Percentiles rank a stretch among this genome's conserved stretches.
These are phyloP conservation scores for Drosophila putrida DNA, from an alignment of 2,888 invertebrate genomes.

Conservation along the genomic window DNA sequence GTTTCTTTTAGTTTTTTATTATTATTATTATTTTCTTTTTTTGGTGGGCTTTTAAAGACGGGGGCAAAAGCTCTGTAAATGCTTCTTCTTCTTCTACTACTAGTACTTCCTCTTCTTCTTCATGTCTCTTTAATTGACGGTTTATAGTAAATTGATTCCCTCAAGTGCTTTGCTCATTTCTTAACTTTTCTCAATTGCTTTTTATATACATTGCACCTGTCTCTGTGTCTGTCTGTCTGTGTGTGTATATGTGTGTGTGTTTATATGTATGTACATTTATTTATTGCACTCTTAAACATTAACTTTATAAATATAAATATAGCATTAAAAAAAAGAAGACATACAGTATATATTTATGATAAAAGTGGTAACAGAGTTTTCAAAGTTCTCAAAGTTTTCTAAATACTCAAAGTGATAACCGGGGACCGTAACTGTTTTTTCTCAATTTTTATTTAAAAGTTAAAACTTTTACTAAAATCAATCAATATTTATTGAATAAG, in stretches of 20 bases:
- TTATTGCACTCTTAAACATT: conserved; percentile 75
- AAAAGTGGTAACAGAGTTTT: conserved; percentile 6
- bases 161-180: conserved; percentile 15
- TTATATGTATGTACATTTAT: conserved; percentile 59
- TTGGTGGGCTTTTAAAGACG: no score
- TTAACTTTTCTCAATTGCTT: conserved; percentile 40
- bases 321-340: conserved; percentile 14
- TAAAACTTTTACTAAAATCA: no score
- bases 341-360: conserved; percentile 20
- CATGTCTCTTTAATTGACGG: conserved; percentile 1
- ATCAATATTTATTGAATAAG: no score
- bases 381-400: neutral
- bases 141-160: conserved; percentile 5
- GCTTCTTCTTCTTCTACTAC: conserved; percentile 16
- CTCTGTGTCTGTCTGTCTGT: conserved; percentile 19
- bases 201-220: conserved; percentile 54
- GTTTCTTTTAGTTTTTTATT: no score
- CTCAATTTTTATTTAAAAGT: no score
- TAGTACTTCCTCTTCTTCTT: neutral
- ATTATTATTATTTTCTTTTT: no score
- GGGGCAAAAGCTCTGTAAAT: conserved; percentile 40
- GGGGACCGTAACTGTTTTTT: no score
- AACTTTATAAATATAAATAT: conserved; percentile 63
- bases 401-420: neutral
- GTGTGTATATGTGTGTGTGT: conserved; percentile 23